Base-by-base conservation (phyloP, 2,797 vertebrate species). In the Gephyroberyx darwinii region DNA sequence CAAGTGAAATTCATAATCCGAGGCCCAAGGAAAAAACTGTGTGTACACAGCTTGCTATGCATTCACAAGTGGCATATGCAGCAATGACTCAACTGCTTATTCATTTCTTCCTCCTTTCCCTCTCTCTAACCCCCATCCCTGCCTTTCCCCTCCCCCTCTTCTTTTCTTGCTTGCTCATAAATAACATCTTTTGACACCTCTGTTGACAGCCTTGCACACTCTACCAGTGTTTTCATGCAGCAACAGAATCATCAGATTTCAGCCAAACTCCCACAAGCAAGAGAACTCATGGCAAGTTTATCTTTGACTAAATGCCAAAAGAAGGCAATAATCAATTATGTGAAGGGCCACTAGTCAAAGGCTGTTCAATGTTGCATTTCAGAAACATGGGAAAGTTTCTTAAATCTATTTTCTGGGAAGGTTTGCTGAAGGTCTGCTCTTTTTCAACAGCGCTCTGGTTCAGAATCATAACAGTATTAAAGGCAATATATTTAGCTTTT, bases 111-210 rank as follows among this genome's bases (percentile, higher is more conserved):
- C 55, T 64, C 61, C 48, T 52, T 37, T 69, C 26, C 50, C 45
- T 39, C 43, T 60, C 60, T 78, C 41, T 57, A 41, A 16, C 19
- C 65, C 26, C 45, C 72, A 66, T 71, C 58, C 65, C 75, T 37
- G 65, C n/a, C 47, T 69, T 69, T 53, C 41, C 53, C 53, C 55
- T 19, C 71, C 62, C 65, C 75, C 48, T 82, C 69, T 59, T 52
- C 72, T 82, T 86, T 81, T 77, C 61, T 71, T 78, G 88, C 65
- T 75, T 69, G 60, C 69, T 83, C 69, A 69, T 57, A 63, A 66
- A 75, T 69, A 78, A 71, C 78, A 74, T 43, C 71, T 62, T 70
- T 70, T 81, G 88, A 88, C 88, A 86, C 78, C 59, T 82, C 83
- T 62, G 75, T 67, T 90, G 86, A 89, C 84, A 83, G 86, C 78